Evolutionary conservation across 2,888 invertebrate species (phyloP).

Genomic region (Mesoligia furuncula): DNA sequence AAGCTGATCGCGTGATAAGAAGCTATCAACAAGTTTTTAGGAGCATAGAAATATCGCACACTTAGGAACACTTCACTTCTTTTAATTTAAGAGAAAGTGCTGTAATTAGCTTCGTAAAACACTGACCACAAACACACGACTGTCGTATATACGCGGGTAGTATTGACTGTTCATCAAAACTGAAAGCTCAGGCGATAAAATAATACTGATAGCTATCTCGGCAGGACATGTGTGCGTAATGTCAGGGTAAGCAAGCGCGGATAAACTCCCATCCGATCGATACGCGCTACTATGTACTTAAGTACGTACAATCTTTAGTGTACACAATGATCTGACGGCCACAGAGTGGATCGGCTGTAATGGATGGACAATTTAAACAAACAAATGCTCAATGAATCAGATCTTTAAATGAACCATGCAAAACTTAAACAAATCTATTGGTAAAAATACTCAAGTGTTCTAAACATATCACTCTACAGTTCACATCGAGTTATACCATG

Average conservation of each 20-base stretch:
- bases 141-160: conserved; percentile 73
- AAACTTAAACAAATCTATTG: conserved; percentile 47
- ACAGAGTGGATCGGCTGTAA: conserved; percentile 52
- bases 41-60: conserved; percentile 10
- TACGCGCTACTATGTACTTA: conserved; percentile 39
- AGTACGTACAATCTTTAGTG: conserved; percentile 21
- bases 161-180: conserved; percentile 79
- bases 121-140: conserved; percentile 75
- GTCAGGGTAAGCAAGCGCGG: conserved; percentile 66
- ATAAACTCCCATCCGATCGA: conserved; percentile 57
- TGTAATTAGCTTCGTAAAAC: conserved; percentile 13
- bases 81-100: conserved; percentile 4
- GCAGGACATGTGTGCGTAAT: conserved; percentile 65
- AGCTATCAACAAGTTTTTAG: background rate
- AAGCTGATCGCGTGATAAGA: conserved; percentile 2
- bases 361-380: conserved; percentile 60
- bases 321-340: conserved; percentile 32
- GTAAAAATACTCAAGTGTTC: conserved; percentile 36
- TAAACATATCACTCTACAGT: conserved; percentile 26
- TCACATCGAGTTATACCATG: conserved; percentile 14
- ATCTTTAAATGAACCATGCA: conserved; percentile 43
- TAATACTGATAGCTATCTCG: conserved; percentile 69
- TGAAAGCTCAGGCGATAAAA: conserved; percentile 77
- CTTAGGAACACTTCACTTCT: conserved; percentile 7
- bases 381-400: conserved; percentile 55